phyloP scores from a whole-genome alignment of 2,113 vertebrate genomes.

The Hydropotes inermis region DNA sequence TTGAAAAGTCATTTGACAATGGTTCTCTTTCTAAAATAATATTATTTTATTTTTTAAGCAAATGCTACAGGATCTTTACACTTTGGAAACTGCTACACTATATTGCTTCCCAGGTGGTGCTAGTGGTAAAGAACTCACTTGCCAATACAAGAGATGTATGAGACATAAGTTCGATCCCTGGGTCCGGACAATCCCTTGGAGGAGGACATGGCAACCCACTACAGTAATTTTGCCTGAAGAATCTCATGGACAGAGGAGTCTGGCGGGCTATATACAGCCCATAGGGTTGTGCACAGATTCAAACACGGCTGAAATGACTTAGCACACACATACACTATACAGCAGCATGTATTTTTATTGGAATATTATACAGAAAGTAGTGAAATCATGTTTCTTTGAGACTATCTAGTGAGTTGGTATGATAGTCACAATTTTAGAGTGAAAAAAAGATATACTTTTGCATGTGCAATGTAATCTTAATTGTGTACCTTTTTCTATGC shows the following conservation, averaged over 20 bases:
- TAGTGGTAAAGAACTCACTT: neutral
- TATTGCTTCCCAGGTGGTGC: neutral
- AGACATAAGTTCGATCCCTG: neutral
- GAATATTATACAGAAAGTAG: neutral
- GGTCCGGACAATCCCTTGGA: neutral
- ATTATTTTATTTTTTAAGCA: neutral
- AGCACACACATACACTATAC: neutral
- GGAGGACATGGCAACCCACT: neutral
- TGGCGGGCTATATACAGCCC: neutral
- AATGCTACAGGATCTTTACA: neutral
- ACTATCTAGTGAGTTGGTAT: neutral
- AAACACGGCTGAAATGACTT: neutral
- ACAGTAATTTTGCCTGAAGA: neutral
- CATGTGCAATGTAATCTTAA: neutral
- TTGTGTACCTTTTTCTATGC: neutral
- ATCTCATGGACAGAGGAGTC: neutral
- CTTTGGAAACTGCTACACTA: neutral
- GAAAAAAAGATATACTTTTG: slow-evolving; percentile 14
- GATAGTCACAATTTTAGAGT: neutral
- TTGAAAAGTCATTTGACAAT: neutral
- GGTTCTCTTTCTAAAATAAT: neutral
- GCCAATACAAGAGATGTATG: neutral
- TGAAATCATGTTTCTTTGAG: neutral
- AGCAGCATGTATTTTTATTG: neutral
- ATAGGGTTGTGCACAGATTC: neutral